Evolutionary conservation across 2,888 invertebrate species (phyloP), one percentile per base, ranked within the genome.

Genomic region (Thelaira solivaga): DNA sequence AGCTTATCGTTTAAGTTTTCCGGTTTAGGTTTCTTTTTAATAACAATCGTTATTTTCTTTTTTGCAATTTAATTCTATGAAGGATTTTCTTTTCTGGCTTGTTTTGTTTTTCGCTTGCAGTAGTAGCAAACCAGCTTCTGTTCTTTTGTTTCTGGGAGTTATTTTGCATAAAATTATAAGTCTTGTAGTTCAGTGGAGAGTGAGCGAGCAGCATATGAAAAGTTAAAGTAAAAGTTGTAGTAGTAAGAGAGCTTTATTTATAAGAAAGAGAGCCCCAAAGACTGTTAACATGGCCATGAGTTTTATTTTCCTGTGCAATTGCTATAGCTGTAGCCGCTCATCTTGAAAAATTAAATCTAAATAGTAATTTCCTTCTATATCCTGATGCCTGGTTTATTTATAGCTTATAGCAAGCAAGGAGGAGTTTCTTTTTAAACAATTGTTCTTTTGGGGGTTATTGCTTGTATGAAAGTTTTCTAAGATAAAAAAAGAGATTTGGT

Each of bases 1-100:
- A 69, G 74, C 59, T 78, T 69, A 78, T 69, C 78, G 65, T 74
- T n/a, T 74, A 74, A 78, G 78, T 69, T 78, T 78, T 74, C 64
- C 64, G 49, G 67, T 61, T 49, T 62, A 11, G 18, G 22, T n/a
- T 18, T 41, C 51, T 34, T 47, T 16, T 34, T 53, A 16, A 24
- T 7, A 64, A 64, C 49, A 64, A 39, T 64, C n/a, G n/a, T n/a
- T n/a, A n/a, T 57, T 64, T 49, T 7, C 20, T 55, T 59, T 47
- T 68, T 39, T n/a, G n/a, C n/a, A n/a, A n/a, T n/a, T n/a, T n/a
- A n/a, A n/a, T n/a, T n/a, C n/a, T n/a, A n/a, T 11, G 34, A 2
- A 34, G 11, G 5, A 31, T 13, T 20, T 69, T 47, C 22, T 49
- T 47, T 49, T 59, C n/a, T n/a, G n/a, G n/a, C n/a, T n/a, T n/a